Conservation (phyloP, 2,797 vertebrate species). For the Botia almorhae region DNA sequence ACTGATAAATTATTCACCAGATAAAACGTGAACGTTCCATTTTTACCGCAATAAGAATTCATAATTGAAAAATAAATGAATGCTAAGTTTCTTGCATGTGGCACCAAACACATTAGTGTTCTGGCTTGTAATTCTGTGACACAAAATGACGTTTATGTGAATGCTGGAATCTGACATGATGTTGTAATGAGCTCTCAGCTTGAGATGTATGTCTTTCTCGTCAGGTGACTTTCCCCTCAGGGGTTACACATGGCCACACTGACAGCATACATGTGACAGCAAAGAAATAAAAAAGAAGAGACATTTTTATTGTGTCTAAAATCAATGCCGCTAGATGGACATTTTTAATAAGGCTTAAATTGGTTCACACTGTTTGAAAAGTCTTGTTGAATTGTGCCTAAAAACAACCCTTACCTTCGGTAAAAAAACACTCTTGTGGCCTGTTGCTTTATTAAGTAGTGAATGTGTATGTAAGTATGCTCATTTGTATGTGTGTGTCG, state of each 20-base stretch:
- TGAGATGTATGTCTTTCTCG: not conserved
- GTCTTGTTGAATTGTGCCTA: not conserved
- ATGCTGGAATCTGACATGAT: slow-evolving; percentile 8
- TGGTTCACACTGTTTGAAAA: not conserved
- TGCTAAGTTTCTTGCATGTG: not conserved
- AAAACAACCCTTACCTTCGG: not conserved
- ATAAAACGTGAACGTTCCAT: not conserved
- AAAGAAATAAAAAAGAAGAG: not conserved
- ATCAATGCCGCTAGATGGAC: slow-evolving; percentile 2
- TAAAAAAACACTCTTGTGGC: not conserved
- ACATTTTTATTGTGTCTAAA: not conserved
- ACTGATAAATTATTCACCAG: not conserved
- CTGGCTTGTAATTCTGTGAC: not conserved
- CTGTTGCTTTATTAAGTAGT: not conserved
- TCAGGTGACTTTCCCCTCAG: slow-evolving; percentile 6
- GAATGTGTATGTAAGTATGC: not conserved
- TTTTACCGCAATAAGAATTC: not conserved
- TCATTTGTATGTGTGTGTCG: slow-evolving; percentile 14
- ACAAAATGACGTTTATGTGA: not conserved
- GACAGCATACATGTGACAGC: not conserved
- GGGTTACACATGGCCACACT: not conserved
- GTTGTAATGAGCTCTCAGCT: slow-evolving; percentile 24
- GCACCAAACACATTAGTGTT: not conserved
- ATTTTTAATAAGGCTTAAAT: not conserved
- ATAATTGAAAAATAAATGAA: not conserved